Base-by-base conservation (phyloP, 2,113 vertebrate genomes). In the Phalacrocorax pelagicus region DNA sequence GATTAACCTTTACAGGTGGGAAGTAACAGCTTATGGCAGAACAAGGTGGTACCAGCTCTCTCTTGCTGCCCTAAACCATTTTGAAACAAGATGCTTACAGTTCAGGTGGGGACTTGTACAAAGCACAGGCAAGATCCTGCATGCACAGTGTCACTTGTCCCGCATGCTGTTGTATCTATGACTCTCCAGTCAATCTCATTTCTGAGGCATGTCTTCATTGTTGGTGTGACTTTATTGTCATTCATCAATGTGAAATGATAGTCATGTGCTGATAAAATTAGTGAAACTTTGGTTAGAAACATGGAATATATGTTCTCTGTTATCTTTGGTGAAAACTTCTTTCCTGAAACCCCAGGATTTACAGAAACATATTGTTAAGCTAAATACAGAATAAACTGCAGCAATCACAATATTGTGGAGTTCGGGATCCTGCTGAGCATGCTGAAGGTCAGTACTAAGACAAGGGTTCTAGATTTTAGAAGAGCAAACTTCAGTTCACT, bases 111-210 rank as follows among this genome's bases (percentile, higher is more conserved):
- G 14, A 36, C 42, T 57, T 2, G 0, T 38, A 19, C 54, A 78
- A 69, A 83, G 74, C 42, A 70, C 15, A 42, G 54, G 38, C 12
- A 72, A 49, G 23, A 19, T 81, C 19, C 34, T 86, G 15, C 6
- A 0, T 65, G 54, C 34, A 32, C 36, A 61, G 18, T 11, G 8
- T 82, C 44, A 29, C 30, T 72, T 82, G 38, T 86, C 34, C 21
- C 44, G 49, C 1, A 0, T 59, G 12, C 21, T 69, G 10, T 59
- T 92, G 1, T 59, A 24, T 80, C 44, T 89, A 0, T 2, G 3
- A 34, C 34, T 65, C 84, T 90, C 38, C 3, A 3, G 6, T 42
- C 30, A 12, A 8, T 72, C 14, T 38, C 7, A 0, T 70, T 66
- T 42, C 67, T 1, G 4, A 77, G n/a, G 42, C 14, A 6, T 40